These are phyloP conservation scores for Haemorhous mexicanus DNA, from an alignment of 2,113 vertebrate genomes.

Conservation along the genomic window DNA sequence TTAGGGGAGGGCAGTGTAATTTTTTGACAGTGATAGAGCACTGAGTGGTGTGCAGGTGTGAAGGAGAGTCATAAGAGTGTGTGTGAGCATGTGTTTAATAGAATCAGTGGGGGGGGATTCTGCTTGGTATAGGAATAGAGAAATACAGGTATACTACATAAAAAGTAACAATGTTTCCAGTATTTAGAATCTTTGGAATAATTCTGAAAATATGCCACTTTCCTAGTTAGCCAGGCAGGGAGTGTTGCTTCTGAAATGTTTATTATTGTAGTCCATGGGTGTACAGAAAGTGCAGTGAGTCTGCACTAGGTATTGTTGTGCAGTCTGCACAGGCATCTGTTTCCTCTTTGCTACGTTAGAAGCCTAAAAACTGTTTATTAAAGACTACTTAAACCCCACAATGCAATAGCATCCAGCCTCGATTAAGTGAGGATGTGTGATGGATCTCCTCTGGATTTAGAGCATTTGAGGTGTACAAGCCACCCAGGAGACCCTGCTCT, in stretches of 20 bases:
- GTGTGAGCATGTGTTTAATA: not conserved
- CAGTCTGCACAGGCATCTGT: not conserved
- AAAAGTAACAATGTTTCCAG: not conserved
- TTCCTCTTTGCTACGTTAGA: not conserved
- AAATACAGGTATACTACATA: not conserved
- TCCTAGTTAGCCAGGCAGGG: not conserved
- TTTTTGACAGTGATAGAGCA: not conserved
- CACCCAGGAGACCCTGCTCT: not conserved
- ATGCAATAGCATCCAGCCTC: not conserved
- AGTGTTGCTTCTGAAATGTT: not conserved
- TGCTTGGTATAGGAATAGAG: not conserved
- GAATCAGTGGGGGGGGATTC: not conserved
- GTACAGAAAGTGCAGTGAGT: not conserved
- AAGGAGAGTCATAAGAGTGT: fast-evolving
- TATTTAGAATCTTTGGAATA: not conserved
- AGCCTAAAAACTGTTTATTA: not conserved
- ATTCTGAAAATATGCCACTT: not conserved
- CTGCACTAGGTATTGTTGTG: not conserved
- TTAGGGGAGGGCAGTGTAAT: not conserved
- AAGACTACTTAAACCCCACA: not conserved
- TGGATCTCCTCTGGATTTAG: not conserved
- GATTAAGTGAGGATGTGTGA: not conserved
- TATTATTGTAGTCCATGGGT: fast-evolving
- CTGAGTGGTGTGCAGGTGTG: not conserved
- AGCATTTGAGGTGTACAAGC: not conserved